phyloP scores from a whole-genome alignment of 2,888 invertebrate genomes.

The Omphaloscelis lunosa region DNA sequence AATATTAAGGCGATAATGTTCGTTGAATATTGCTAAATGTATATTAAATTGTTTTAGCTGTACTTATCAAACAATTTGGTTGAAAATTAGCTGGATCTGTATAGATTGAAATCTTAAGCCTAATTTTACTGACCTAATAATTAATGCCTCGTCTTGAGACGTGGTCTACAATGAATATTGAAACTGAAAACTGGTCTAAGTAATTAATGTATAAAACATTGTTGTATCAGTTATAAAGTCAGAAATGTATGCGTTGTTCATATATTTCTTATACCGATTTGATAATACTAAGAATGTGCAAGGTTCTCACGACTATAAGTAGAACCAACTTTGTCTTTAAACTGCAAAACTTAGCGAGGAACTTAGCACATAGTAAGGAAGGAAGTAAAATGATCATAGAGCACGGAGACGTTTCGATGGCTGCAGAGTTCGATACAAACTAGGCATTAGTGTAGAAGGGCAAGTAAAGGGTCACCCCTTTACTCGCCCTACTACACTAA shows the following conservation, averaged over 20 bases:
- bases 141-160: background rate
- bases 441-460: too few relatives aligned
- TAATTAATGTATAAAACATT: background rate
- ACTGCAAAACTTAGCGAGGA: slow-evolving; percentile 34
- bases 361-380: slow-evolving; percentile 15
- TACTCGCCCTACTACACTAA: background rate
- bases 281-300: background rate
- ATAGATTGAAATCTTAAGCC: too few relatives aligned
- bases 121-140: too few relatives aligned
- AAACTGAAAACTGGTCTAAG: background rate
- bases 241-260: too few relatives aligned
- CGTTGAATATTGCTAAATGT: background rate
- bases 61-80: background rate
- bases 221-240: background rate
- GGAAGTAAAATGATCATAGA: slow-evolving; percentile 25
- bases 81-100: background rate
- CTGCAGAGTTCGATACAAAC: background rate
- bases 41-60: background rate
- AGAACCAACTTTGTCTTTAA: slow-evolving; percentile 33
- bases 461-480: too few relatives aligned
- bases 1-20: background rate
- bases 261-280: background rate
- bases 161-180: background rate
- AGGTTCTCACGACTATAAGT: slow-evolving; percentile 3
- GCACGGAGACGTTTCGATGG: background rate